These are phyloP conservation scores for Siphamia tubifer DNA, from an alignment of 2,113 vertebrate species.

Conservation along the genomic window DNA sequence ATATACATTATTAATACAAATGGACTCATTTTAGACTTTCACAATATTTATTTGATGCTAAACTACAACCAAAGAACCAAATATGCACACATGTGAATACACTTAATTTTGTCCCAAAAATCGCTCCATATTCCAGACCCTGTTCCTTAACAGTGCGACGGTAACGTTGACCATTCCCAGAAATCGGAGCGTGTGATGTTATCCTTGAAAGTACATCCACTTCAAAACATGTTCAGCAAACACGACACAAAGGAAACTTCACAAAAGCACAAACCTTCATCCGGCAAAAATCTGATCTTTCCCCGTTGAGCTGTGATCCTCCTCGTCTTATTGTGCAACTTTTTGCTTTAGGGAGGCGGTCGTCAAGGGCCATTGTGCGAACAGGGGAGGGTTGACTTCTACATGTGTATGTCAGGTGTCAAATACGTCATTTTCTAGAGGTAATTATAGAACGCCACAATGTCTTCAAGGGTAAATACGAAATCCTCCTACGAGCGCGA, in stretches of 20 bases:
- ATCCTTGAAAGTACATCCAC: conserved; percentile 36
- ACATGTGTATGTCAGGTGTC: conserved; percentile 62
- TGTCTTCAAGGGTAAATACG: conserved; percentile 26
- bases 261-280: conserved; percentile 47
- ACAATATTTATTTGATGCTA: no score
- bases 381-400: conserved; percentile 33
- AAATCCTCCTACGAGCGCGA: no score
- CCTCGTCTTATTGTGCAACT: conserved; percentile 33
- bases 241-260: conserved; percentile 12
- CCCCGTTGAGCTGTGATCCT: conserved; percentile 41
- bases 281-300: conserved; percentile 43
- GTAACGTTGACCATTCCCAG: conserved; percentile 17
- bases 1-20: no score
- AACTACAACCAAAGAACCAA: no score
- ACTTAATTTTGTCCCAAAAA: no score
- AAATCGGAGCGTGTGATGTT: conserved; percentile 48
- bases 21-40: no score
- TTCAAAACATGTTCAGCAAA: conserved; percentile 43
- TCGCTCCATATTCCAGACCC: no score
- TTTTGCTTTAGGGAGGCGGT: conserved; percentile 49
- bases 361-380: conserved; percentile 50
- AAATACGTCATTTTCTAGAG: conserved; percentile 64
- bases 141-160: conserved; percentile 13
- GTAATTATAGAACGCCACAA: conserved; percentile 60
- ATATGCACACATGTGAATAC: no score